phyloP scores from a whole-genome alignment of 2,888 invertebrate genomes.

The Xanthostigma xanthostigma region DNA sequence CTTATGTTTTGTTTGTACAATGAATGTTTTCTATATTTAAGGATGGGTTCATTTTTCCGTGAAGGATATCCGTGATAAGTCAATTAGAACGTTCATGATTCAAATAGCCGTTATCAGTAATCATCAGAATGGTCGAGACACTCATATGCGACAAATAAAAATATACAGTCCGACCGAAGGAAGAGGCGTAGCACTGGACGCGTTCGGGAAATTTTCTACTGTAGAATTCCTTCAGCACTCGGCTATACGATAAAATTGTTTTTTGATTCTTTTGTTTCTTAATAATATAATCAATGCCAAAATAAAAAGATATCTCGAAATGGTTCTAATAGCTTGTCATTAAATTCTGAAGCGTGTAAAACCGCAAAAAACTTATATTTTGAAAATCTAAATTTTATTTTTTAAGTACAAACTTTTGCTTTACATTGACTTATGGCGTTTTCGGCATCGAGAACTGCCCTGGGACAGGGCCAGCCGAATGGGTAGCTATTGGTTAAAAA shows the following conservation, averaged over 20 bases:
- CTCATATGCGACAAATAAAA: constrained; percentile 94
- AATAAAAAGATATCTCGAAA: too few species aligned
- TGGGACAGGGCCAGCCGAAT: too few species aligned
- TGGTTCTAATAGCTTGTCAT: too few species aligned
- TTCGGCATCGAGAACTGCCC: too few species aligned
- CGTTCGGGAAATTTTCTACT: constrained; percentile 65
- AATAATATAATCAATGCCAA: too few species aligned
- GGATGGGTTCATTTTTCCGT: constrained; percentile 94
- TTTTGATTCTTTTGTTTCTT: too few species aligned
- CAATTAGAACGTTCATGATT: constrained; percentile 89
- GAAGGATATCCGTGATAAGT: constrained; percentile 72
- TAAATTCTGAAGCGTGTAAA: too few species aligned
- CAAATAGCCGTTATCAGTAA: constrained; percentile 94
- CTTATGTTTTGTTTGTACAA: neutral
- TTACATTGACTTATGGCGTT: too few species aligned
- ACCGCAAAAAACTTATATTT: too few species aligned
- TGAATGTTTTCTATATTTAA: constrained; percentile 19
- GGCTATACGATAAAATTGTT: constrained; percentile 49
- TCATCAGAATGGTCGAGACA: constrained; percentile 97
- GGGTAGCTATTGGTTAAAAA: too few species aligned
- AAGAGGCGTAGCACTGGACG: constrained; percentile 48
- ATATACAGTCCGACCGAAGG: constrained; percentile 76
- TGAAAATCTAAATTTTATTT: too few species aligned
- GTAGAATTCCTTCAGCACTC: constrained; percentile 70
- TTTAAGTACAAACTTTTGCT: too few species aligned